Evolutionary conservation across 2,113 vertebrate species (phyloP), one percentile per base, ranked within the genome.

Genomic region (Egretta garzetta): DNA sequence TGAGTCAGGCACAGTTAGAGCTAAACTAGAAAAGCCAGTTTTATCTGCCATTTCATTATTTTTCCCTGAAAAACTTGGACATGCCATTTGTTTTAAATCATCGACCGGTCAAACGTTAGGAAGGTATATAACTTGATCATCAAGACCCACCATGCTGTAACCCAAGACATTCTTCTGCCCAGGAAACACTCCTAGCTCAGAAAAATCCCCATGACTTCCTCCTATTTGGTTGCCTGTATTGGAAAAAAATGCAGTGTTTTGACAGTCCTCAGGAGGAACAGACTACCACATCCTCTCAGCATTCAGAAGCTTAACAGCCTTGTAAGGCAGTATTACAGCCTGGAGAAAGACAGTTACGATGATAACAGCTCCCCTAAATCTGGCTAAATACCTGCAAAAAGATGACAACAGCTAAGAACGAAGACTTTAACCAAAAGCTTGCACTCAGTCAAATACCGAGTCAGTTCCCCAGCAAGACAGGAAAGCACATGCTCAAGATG

Each of bases 381-480:
- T 41, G 24, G 4, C 37, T 50, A 74, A 85, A 79, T 59, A 37
- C 81, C 47, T 52, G 52, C 45, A 83, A 64, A 86, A 88, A 27
- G 9, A 74, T 1, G 0, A 4, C 11, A 27, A 15, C 10, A 37
- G 22, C 30, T 60, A 39, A 60, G 23, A 64, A 67, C 0, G 1
- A 85, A 35, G 33, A 52, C 27, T 52, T 81, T 2, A 68, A 88
- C 63, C 43, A 23, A 72, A 59, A 90, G 60, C 60, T 59, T 64
- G 74, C 18, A 4, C 39, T 84, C 39, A 8, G 28, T 15, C 1
- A 2, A 74, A 79, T 19, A 87, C 8, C n/a, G 41, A 63, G n/a
- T 14, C 23, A 21, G 43, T 8, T 76, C 20, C 16, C 15, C 10
- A 49, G 47, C 58, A 72, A 43, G 77, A 76, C n/a, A 85, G 55